Conservation (phyloP, 2,113 vertebrate genomes). For the Tamias sibiricus region DNA sequence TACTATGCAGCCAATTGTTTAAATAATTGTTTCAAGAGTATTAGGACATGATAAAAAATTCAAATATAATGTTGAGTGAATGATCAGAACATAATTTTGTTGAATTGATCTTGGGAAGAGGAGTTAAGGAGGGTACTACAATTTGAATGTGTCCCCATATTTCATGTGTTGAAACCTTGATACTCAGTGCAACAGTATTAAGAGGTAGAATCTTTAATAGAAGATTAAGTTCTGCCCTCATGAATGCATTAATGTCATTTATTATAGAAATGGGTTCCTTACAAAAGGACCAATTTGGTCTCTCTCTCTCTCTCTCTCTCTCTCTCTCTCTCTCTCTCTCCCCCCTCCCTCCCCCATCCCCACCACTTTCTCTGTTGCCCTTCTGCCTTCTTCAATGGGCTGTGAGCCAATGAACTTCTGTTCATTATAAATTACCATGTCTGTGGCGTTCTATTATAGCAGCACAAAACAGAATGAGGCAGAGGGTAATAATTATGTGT, state of each 20-base stretch:
- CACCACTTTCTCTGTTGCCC: background rate
- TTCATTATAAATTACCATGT: background rate
- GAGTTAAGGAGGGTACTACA: background rate
- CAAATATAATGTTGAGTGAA: background rate
- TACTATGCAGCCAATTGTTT: background rate
- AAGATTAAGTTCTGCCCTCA: background rate
- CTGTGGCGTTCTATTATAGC: background rate
- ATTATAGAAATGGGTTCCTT: background rate
- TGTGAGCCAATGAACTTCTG: background rate
- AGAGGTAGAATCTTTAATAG: background rate
- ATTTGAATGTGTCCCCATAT: background rate
- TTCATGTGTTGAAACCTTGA: background rate
- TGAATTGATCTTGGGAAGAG: background rate
- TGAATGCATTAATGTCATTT: background rate
- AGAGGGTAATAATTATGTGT: background rate
- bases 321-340: no score
- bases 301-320: no score
- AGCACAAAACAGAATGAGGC: background rate
- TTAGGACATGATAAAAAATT: background rate
- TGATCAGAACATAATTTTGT: background rate
- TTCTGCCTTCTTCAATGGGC: background rate
- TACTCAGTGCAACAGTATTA: background rate
- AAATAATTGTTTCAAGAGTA: conserved; percentile 21
- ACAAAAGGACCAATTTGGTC: background rate
- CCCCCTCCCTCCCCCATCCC: background rate